Evolutionary conservation across 2,888 invertebrate species (phyloP), one percentile per base, ranked within the genome.

Genomic region (Malthinus flaveolus): DNA sequence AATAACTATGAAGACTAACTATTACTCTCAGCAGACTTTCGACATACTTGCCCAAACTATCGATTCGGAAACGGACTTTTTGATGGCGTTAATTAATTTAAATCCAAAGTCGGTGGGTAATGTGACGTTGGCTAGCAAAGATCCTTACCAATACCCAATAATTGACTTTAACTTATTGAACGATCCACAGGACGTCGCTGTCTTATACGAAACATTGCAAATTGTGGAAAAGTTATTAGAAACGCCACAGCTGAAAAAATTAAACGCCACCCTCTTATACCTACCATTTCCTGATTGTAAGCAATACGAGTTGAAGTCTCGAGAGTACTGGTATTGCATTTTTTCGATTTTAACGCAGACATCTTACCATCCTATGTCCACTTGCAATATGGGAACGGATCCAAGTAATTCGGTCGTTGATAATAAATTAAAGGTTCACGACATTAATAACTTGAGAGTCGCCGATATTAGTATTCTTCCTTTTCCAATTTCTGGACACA

Each of bases 91-190:
- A 42, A 15, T 15, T 42, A 23, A n/a, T 15, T n/a, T 15, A 15
- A 42, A 23, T n/a, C 8, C 39, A 7, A 13, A 15, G 9, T 9
- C 39, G 8, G 5, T 23, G n/a, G 39, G 39, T 4, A 42, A 42
- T n/a, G n/a, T 42, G 3, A 42, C 39, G 9, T 23, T 42, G 1
- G 9, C 4, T 42, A 5, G 9, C 15, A 15, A 42, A 15, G 15
- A 42, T 12, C 39, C 39, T 9, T 42, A 15, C 7, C 1, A 42
- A 42, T 42, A 83, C 48, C 93, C 93, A 0, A 75, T 88, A 53
- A 88, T 94, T 64, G 87, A 87, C 69, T 85, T 92, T 0, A 86
- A 85, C 64, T 87, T 85, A 54, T 87, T 87, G 55, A 83, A 83
- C 0, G 82, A 83, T 8, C 80, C 82, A 65, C 80, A 84, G 47